Base-by-base conservation (phyloP, 2,888 invertebrate species). In the Sycophila texana region DNA sequence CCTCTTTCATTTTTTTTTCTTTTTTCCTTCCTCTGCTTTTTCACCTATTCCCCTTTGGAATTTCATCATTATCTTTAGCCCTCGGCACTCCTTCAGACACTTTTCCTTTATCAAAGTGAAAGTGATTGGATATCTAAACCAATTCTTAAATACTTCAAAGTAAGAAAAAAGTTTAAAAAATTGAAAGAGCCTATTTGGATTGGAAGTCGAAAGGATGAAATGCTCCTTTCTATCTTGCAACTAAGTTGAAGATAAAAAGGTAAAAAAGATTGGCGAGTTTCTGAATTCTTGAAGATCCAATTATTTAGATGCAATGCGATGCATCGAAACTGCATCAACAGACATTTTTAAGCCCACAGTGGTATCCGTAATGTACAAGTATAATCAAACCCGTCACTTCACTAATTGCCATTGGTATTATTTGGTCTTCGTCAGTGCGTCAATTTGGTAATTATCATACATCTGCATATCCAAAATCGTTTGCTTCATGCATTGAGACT, bases 381-480 rank as follows among this genome's bases (percentile, higher is more conserved):
- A 22, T 26, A 22, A 68, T 55, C 26, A 68, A 30, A 53, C 53
- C 18, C 3, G 20, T 18, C 30, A 47, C 26, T 22, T 18, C 4
- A 18, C 7, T 70, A 58, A 71, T 71, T 71, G 22, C 49, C n/a
- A 60, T 60, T 60, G 60, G 60, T 60, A 71, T 71, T 71, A 71
- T 71, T 71, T 49, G 12, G 49, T 71, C 71, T 71, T 14, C 60
- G 47, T 60, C 22, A 60, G 58, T 16, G 14, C 18, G 14, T 22
- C 58, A 58, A 47, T 57, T 39, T 22, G 22, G 10, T 49, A 71
- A 71, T 71, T 71, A 71, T 22, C 60, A 60, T 71, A 49, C 58
- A 71, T 71, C 60, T 71, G 58, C 71, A 71, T 71, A 71, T 71
- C 60, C 22, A 60, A 22, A 60, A 49, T 72, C 14, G 14, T 72